A percentile compares a stretch with the other conserved stretches of the same genome.
These are phyloP conservation scores for Heterodera schachtii DNA, from an alignment of 1,140 invertebrate species.

Conservation along the genomic window DNA sequence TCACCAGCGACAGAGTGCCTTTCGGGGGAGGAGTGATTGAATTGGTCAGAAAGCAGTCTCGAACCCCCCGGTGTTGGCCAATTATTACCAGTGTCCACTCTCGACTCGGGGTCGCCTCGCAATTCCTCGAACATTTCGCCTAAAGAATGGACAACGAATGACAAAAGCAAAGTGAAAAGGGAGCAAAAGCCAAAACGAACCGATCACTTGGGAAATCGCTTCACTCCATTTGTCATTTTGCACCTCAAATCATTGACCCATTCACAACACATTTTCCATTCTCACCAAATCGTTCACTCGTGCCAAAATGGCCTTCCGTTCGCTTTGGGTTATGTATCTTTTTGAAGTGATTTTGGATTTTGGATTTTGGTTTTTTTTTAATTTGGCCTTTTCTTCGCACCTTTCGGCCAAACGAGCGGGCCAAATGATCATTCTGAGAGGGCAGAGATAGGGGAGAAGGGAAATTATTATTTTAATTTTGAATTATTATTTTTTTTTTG, in stretches of 20 bases:
- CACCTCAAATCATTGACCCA: constrained; percentile 29
- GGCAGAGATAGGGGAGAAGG: too few relatives aligned
- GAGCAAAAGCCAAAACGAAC: neutral
- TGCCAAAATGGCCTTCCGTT: constrained; percentile 56
- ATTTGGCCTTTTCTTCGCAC: constrained; percentile 7
- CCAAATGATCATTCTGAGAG: constrained; percentile 62
- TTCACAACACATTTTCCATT: constrained; percentile 50
- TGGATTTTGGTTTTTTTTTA: neutral
- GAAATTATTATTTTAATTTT: constrained; percentile 24
- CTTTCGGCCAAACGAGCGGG: constrained; percentile 58
- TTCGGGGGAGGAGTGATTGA: neutral
- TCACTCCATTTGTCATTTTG: constrained; percentile 36
- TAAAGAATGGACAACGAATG: constrained; percentile 13
- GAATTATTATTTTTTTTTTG: neutral
- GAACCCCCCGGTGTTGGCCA: too few relatives aligned
- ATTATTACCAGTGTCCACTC: constrained; percentile 53
- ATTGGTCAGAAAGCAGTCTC: neutral
- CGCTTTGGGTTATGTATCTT: constrained; percentile 59
- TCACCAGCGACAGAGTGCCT: constrained; percentile 57
- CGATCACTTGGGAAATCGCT: constrained; percentile 26
- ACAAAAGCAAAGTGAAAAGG: too few relatives aligned
- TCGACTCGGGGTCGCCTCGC: constrained; percentile 57
- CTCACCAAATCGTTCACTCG: constrained; percentile 61
- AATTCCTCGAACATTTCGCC: constrained; percentile 58
- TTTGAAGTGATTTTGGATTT: constrained; percentile 18